These are phyloP conservation scores for Cyrtonyx montezumae DNA, from an alignment of 2,113 vertebrate genomes.

Conservation along the genomic window DNA sequence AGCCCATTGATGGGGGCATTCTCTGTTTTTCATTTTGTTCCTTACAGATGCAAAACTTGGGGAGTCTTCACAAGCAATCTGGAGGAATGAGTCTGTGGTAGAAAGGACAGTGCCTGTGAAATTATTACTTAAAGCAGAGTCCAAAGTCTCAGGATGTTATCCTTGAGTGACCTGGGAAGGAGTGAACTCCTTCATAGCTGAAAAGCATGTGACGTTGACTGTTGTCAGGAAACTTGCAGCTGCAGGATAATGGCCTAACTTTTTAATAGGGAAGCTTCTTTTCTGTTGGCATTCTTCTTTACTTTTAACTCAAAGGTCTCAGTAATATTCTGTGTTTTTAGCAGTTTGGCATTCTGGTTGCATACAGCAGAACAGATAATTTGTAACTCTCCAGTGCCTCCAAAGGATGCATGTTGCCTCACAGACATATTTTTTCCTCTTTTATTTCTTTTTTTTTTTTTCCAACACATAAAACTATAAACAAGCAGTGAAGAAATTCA, in stretches of 20 bases:
- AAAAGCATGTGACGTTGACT: neutral
- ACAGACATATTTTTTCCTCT: constrained; percentile 3
- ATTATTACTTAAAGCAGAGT: constrained; percentile 31
- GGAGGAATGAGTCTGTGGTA: constrained; percentile 45
- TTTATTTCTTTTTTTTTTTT: neutral
- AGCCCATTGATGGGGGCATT: neutral
- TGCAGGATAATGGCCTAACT: neutral
- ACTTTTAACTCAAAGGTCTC: constrained; percentile 1
- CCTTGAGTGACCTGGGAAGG: constrained; percentile 60
- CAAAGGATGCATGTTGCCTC: constrained; percentile 20
- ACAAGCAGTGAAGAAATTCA: constrained; percentile 36
- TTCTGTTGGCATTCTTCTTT: neutral
- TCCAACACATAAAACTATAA: constrained; percentile 38
- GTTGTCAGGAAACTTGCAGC: constrained; percentile 32
- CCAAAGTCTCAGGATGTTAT: constrained; percentile 27
- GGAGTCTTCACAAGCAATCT: neutral
- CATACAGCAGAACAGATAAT: neutral
- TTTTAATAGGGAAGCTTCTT: constrained; percentile 6
- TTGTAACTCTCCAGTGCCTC: constrained; percentile 32
- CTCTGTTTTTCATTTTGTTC: constrained; percentile 59
- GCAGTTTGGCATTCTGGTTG: neutral
- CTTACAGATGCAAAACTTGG: constrained; percentile 42
- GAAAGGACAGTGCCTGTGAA: neutral
- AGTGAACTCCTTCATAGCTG: neutral
- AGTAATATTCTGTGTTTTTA: neutral